Evolutionary conservation across 1,140 invertebrate genomes (phyloP).

Genomic region (Chymomyza costata): DNA sequence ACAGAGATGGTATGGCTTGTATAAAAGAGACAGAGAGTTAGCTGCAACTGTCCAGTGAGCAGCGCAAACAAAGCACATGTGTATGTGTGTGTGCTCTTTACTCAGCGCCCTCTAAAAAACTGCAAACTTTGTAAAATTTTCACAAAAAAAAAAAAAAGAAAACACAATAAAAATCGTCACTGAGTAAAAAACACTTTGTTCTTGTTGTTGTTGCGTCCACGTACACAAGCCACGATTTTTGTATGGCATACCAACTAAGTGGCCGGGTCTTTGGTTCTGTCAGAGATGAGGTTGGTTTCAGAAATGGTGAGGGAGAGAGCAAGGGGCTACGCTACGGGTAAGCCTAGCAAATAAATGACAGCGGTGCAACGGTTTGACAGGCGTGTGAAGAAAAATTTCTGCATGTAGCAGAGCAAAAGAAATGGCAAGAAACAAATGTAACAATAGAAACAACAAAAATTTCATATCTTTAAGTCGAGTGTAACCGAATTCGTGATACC

Average conservation of each 20-base stretch:
- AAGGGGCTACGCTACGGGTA: conserved; percentile 7
- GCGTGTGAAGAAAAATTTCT: conserved; percentile 70
- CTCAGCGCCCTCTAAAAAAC: conserved; percentile 44
- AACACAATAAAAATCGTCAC: background rate
- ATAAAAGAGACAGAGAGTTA: background rate
- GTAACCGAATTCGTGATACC: too few species aligned
- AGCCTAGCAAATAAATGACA: conserved; percentile 58
- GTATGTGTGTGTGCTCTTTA: conserved; percentile 12
- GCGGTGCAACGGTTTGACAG: conserved; percentile 68
- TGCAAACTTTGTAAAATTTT: conserved; percentile 71
- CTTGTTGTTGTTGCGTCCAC: conserved; percentile 52
- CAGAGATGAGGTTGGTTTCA: too few species aligned
- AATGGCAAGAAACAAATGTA: conserved; percentile 40
- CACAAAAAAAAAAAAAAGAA: conserved; percentile 21
- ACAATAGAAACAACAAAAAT: conserved; percentile 37
- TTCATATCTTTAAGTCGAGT: too few species aligned
- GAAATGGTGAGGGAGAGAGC: background rate
- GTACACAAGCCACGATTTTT: conserved; percentile 52
- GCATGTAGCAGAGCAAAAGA: conserved; percentile 51
- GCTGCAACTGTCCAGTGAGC: conserved; percentile 51
- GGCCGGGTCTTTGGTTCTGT: too few species aligned
- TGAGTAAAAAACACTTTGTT: background rate
- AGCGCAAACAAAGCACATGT: conserved; percentile 53
- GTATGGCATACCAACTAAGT: conserved; percentile 64
- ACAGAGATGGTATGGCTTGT: too few species aligned